Conservation (phyloP, 2,888 invertebrate species). For the Drosophila seclusa region DNA sequence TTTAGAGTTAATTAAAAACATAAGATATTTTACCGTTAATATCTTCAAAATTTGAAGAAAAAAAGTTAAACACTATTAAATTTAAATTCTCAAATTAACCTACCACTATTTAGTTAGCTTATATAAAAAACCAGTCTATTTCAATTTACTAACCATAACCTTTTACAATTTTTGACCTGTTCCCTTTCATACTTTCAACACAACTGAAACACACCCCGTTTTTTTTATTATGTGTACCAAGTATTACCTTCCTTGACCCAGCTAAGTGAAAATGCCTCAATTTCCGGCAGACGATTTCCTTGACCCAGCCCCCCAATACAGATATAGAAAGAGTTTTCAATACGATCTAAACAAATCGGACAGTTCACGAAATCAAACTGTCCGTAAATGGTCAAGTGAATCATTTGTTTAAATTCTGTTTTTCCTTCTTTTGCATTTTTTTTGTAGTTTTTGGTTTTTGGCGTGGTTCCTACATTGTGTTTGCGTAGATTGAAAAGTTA, state of each 20-base stretch:
- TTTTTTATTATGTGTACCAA: not conserved
- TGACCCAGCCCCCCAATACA: slow-evolving; percentile 51
- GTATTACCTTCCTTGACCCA: slow-evolving; percentile 39
- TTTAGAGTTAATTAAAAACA: not conserved
- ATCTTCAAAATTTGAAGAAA: not conserved
- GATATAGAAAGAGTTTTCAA: slow-evolving; percentile 11
- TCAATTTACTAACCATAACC: not conserved
- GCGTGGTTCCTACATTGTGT: slow-evolving; percentile 48
- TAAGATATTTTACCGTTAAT: not conserved
- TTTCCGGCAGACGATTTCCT: slow-evolving; percentile 46
- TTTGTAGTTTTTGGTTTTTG: slow-evolving; percentile 24
- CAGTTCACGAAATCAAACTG: slow-evolving; percentile 40
- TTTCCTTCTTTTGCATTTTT: not conserved
- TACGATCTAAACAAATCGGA: slow-evolving; percentile 45
- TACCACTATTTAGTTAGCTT: not conserved
- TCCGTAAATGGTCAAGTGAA: slow-evolving; percentile 80
- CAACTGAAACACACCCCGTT: not conserved
- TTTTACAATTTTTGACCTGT: not conserved
- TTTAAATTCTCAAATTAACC: not conserved
- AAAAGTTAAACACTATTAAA: not conserved
- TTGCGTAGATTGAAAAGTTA: slow-evolving; percentile 71
- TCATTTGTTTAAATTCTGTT: slow-evolving; percentile 65
- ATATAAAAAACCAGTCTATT: not conserved
- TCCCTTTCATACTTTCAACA: not conserved
- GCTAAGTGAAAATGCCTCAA: slow-evolving; percentile 22